Percentiles rank a stretch among this genome's conserved stretches.
These are phyloP conservation scores for Periplaneta americana DNA, from an alignment of 1,140 invertebrate genomes.

Conservation along the genomic window DNA sequence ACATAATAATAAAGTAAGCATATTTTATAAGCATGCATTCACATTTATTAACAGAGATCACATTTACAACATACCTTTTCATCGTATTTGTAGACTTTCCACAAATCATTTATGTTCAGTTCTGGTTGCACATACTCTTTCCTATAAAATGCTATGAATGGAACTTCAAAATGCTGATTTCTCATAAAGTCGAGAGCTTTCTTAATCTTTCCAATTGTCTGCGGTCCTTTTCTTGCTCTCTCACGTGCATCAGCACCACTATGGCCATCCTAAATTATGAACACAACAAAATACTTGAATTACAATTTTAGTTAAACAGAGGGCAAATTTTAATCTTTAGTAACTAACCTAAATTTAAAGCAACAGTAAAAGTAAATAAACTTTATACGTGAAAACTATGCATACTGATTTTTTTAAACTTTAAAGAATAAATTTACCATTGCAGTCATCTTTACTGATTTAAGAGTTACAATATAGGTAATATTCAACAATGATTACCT, in stretches of 20 bases:
- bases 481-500: too few relatives aligned
- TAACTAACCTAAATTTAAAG: not conserved
- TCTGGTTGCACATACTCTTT: conserved; percentile 97
- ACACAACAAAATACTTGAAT: too few relatives aligned
- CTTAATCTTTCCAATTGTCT: conserved; percentile 80
- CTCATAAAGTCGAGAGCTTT: conserved; percentile 95
- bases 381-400: too few relatives aligned
- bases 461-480: too few relatives aligned
- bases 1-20: too few relatives aligned
- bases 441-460: too few relatives aligned
- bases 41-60: conserved; percentile 10
- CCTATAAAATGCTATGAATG: conserved; percentile 97
- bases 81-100: conserved; percentile 95
- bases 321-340: not conserved
- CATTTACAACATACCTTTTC: conserved; percentile 60
- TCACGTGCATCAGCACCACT: conserved; percentile 42
- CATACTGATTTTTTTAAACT: too few relatives aligned
- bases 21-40: too few relatives aligned
- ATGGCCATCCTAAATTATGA: conserved; percentile 14
- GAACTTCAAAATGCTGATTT: conserved; percentile 91
- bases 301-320: not conserved
- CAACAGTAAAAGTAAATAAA: not conserved
- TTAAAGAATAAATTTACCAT: too few relatives aligned
- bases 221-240: conserved; percentile 49
- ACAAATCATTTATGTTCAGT: conserved; percentile 91